Conservation (phyloP, 2,888 invertebrate species). For the Hybos culiciformis region DNA sequence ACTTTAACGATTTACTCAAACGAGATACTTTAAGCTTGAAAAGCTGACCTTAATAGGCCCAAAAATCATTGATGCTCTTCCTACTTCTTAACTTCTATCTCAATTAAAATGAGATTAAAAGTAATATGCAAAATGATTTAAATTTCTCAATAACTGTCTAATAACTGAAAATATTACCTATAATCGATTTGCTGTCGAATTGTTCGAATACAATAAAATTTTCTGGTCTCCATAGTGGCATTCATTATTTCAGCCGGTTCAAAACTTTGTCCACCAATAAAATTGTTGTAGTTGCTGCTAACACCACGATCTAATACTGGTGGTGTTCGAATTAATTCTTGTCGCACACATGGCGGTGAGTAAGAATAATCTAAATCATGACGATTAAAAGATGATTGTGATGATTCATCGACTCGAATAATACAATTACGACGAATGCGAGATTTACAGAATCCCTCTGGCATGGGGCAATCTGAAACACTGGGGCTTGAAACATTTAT, state of each 20-base stretch:
- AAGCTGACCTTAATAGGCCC: no score
- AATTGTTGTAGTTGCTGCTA: background rate
- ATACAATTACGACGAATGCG: slow-evolving; percentile 32
- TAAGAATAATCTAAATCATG: background rate
- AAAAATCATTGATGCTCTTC: no score
- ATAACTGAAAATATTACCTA: no score
- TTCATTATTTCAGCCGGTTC: slow-evolving; percentile 13
- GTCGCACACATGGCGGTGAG: background rate
- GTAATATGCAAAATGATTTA: no score
- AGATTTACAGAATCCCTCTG: slow-evolving; percentile 54
- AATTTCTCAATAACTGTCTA: no score
- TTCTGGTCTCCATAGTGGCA: slow-evolving; percentile 36
- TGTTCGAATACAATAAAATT: slow-evolving; percentile 55
- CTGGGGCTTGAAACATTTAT: slow-evolving; percentile 68
- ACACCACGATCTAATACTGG: background rate
- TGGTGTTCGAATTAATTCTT: slow-evolving; percentile 4
- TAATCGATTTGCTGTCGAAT: slow-evolving; percentile 56
- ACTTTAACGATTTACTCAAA: no score
- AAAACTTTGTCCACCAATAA: slow-evolving; percentile 9
- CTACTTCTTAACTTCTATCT: no score
- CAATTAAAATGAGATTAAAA: no score
- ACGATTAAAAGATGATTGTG: slow-evolving; percentile 11
- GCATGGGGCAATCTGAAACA: slow-evolving; percentile 54
- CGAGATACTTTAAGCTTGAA: no score
- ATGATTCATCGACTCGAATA: slow-evolving; percentile 33